These are phyloP conservation scores for Ruditapes philippinarum DNA, from an alignment of 1,140 invertebrate genomes.

Conservation along the genomic window DNA sequence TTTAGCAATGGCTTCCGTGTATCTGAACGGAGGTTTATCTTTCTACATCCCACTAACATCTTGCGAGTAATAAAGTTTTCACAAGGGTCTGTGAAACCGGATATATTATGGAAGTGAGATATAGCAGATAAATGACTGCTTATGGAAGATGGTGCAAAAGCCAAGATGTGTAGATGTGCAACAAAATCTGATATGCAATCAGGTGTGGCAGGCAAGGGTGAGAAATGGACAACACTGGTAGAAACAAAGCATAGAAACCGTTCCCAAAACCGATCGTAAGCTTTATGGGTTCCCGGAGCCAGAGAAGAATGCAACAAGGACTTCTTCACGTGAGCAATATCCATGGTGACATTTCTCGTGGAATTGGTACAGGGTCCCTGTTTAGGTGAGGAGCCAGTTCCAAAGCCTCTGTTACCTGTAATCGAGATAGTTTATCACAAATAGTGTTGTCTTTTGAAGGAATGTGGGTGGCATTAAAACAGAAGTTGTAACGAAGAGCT, in stretches of 20 bases:
- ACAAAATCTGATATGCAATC: not conserved
- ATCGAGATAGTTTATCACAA: constrained; percentile 66
- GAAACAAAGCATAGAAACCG: not conserved
- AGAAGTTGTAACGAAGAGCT: constrained; percentile 57
- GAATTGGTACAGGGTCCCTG: not conserved
- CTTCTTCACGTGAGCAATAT: not conserved
- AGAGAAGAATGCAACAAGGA: not conserved
- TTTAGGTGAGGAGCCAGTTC: constrained; percentile 45
- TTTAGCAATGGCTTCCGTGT: not conserved
- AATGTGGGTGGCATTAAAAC: constrained; percentile 63
- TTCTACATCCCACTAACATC: not conserved
- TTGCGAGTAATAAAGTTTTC: not conserved
- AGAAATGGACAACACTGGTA: not conserved
- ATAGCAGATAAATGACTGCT: constrained; percentile 1
- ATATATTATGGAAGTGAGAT: not conserved
- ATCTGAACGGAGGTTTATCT: not conserved
- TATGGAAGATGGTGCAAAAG: not conserved
- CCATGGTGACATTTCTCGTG: not conserved
- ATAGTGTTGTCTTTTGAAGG: constrained; percentile 55
- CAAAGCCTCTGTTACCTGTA: constrained; percentile 53
- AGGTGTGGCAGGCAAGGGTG: not conserved
- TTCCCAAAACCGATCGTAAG: not conserved
- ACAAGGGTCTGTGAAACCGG: not conserved
- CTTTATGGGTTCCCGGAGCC: not conserved
- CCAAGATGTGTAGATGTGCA: not conserved